Conservation (phyloP, 2,113 vertebrate species). For the Callorhinus ursinus region DNA sequence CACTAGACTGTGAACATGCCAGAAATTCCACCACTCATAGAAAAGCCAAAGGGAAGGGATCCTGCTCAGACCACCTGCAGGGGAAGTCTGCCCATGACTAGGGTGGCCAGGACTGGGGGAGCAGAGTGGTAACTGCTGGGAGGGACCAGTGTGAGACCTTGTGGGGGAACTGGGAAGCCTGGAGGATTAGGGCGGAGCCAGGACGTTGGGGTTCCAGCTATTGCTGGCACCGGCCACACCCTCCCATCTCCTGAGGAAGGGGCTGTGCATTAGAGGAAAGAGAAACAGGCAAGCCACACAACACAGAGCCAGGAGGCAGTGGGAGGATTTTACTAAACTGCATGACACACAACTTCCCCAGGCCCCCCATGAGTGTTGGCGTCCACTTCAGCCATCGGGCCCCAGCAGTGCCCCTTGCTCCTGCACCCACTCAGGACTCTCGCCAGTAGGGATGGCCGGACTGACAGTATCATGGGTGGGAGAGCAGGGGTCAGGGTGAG, state of each 20-base stretch:
- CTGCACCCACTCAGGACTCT: constrained; percentile 36
- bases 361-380: neutral
- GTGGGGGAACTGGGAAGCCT: neutral
- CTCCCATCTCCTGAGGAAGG: neutral
- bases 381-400: constrained; percentile 66
- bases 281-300: neutral
- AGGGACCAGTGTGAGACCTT: neutral
- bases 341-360: constrained; percentile 60
- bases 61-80: neutral
- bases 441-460: neutral
- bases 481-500: neutral
- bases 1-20: neutral
- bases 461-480: neutral
- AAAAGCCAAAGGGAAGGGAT: neutral
- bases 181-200: neutral
- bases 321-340: constrained; percentile 76
- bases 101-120: neutral
- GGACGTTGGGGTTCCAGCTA: neutral
- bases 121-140: neutral
- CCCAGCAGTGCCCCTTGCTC: constrained; percentile 65
- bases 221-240: neutral
- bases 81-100: neutral
- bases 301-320: constrained; percentile 61
- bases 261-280: neutral
- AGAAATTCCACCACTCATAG: neutral